Percentiles rank a stretch among this genome's conserved stretches.
phyloP scores from a whole-genome alignment of 1,140 invertebrate genomes.

The Papilio polytes region DNA sequence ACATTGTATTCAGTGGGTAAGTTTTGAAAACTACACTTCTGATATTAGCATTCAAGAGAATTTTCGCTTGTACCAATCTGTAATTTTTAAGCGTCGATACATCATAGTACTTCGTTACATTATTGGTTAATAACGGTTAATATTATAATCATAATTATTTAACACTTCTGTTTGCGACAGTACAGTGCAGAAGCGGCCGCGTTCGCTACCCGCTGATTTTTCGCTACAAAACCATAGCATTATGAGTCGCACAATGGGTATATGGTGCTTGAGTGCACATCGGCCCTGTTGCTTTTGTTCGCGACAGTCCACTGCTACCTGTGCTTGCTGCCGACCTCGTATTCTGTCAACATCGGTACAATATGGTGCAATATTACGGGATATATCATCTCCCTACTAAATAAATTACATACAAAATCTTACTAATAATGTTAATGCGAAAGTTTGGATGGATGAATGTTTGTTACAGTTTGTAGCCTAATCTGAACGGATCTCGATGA shows the following conservation, averaged over 20 bases:
- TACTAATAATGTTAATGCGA: too few relatives aligned
- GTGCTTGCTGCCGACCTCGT: constrained; percentile 29
- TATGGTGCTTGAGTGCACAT: constrained; percentile 46
- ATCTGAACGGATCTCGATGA: too few relatives aligned
- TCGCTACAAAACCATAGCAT: constrained; percentile 49
- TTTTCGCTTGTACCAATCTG: too few relatives aligned
- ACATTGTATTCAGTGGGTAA: too few relatives aligned
- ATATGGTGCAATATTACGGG: not conserved
- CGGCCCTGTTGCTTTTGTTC: constrained; percentile 40
- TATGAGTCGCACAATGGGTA: constrained; percentile 45
- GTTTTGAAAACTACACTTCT: too few relatives aligned
- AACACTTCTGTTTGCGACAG: constrained; percentile 34
- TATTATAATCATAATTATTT: not conserved
- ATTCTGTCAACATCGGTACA: constrained; percentile 21
- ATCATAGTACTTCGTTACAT: too few relatives aligned
- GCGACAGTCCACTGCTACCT: constrained; percentile 45
- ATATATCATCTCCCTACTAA: not conserved
- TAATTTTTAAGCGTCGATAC: too few relatives aligned
- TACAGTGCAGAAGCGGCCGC: constrained; percentile 26
- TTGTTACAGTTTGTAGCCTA: too few relatives aligned
- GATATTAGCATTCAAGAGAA: too few relatives aligned
- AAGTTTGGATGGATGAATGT: too few relatives aligned
- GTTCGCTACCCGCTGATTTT: constrained; percentile 45
- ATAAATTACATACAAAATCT: too few relatives aligned
- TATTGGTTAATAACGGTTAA: too few relatives aligned